These are phyloP conservation scores for Cyprinodon tularosa DNA, from an alignment of 2,113 vertebrate species.

Conservation along the genomic window DNA sequence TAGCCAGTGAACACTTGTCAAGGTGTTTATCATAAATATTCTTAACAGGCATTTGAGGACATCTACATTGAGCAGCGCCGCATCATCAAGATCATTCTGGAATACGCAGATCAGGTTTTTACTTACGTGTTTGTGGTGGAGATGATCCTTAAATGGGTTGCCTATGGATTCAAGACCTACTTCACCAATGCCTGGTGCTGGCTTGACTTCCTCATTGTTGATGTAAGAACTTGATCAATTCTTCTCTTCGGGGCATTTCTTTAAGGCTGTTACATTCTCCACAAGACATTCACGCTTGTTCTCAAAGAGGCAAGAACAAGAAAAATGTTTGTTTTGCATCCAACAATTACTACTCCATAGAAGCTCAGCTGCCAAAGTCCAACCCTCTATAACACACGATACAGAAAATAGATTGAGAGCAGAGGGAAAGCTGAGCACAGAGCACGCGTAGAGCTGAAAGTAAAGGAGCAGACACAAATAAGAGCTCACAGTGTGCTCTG, in stretches of 20 bases:
- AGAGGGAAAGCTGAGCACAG: no score
- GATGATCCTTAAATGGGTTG: conserved; percentile 97
- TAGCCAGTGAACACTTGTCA: neutral
- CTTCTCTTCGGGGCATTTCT: neutral
- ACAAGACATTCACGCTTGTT: no score
- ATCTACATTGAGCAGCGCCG: conserved; percentile 89
- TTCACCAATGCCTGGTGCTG: conserved; percentile 98
- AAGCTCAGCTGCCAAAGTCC: no score
- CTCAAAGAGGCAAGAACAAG: no score
- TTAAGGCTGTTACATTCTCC: no score
- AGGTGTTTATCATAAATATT: neutral
- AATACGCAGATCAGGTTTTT: conserved; percentile 93
- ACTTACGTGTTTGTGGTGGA: conserved; percentile 92
- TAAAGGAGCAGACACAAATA: no score
- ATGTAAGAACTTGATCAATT: conserved; percentile 77
- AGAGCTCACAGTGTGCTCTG: no score
- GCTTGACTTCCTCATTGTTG: conserved; percentile 96
- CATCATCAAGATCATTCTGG: conserved; percentile 87
- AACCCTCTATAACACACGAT: no score
- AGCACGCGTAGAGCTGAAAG: no score
- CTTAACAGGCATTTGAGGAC: conserved; percentile 92
- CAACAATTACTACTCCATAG: neutral
- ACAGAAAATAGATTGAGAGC: no score
- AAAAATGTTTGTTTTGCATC: no score
- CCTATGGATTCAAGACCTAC: conserved; percentile 93